Base-by-base conservation (phyloP, 2,888 invertebrate species). In the Drosophila pseudotakahashii region DNA sequence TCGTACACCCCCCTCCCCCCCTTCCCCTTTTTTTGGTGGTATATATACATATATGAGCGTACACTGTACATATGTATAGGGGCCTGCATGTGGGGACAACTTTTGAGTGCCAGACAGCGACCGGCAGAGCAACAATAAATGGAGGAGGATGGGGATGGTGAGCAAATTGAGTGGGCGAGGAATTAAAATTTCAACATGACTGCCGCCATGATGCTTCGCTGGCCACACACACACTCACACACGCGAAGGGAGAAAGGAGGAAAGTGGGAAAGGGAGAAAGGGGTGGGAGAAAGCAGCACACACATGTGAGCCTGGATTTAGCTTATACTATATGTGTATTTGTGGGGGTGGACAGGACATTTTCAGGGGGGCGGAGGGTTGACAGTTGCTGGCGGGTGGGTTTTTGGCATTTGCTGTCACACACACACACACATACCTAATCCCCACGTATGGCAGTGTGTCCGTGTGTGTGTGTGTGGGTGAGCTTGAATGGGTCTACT, bases 161-260 rank as follows among this genome's bases (percentile, higher is more conserved):
- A 69, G 75, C 76, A 88, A 89, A 88, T 90, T 90, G 90, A 90
- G 90, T 91, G 91, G 91, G 90, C 89, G 90, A 89, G 85, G 85
- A 91, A 90, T 91, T 91, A 84, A 88, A 90, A 90, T 88, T 89
- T 89, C 89, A 89, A 88, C 89, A 85, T 85, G 86, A 88, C 88
- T 89, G 88, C 88, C 75, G 84, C 81, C 89, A 82, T 77, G 79
- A 87, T 84, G 82, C 82, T 82, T 87, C 87, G 84, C 82, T 82
- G 82, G 82, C 84, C 75, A 82, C 66, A 76, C 76, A 78, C 73
- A 61, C 45, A 66, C 41, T 57, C 44, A 14, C 30, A 11, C 14
- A 47, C 19, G 19, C 19, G 19, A 19, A 19, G 2, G 19, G 19
- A 19, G 19, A 19, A 2, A 19, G 19, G n/a, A n/a, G n/a, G n/a